Evolutionary conservation across 2,113 vertebrate species (phyloP).

Genomic region (Gopherus flavomarginatus): DNA sequence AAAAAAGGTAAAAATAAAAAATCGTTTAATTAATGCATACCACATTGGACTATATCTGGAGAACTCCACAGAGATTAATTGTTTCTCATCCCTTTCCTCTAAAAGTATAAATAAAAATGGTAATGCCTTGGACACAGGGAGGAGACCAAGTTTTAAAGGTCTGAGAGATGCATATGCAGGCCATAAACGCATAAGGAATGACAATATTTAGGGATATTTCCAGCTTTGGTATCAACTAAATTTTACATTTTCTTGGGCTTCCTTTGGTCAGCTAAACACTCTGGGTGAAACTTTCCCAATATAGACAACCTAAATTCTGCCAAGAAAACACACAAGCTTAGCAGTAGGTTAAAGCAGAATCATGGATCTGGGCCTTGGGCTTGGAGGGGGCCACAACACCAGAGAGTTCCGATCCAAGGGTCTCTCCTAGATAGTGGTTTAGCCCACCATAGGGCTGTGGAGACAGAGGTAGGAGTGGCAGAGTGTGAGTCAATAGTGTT

Average conservation of each 20-base stretch:
- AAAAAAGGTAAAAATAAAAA: not conserved
- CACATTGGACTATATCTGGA: not conserved
- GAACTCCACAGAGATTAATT: slow-evolving; percentile 4
- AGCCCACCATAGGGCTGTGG: not conserved
- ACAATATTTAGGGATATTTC: not conserved
- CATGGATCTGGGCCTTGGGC: slow-evolving; percentile 20
- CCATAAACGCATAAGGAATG: not conserved
- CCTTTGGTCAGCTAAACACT: slow-evolving; percentile 34
- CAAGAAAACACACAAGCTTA: slow-evolving; percentile 51
- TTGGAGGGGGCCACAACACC: slow-evolving; percentile 35
- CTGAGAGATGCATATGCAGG: not conserved
- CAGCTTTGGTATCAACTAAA: slow-evolving; percentile 29
- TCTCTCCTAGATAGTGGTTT: not conserved
- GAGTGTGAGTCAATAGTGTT: slow-evolving; percentile 25
- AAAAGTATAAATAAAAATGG: not conserved
- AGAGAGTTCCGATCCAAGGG: slow-evolving; percentile 43
- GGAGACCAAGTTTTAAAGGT: not conserved
- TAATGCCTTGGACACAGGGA: not conserved
- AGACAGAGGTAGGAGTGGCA: slow-evolving; percentile 47
- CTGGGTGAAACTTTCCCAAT: slow-evolving; percentile 66
- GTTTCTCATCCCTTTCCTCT: slow-evolving; percentile 23
- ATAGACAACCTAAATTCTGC: slow-evolving; percentile 53
- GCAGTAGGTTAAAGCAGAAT: slow-evolving; percentile 40
- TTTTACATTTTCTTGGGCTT: slow-evolving; percentile 61
- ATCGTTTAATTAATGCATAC: slow-evolving; percentile 56